Base-by-base conservation (phyloP, 1,140 invertebrate genomes). In the Dendroctonus valens region DNA sequence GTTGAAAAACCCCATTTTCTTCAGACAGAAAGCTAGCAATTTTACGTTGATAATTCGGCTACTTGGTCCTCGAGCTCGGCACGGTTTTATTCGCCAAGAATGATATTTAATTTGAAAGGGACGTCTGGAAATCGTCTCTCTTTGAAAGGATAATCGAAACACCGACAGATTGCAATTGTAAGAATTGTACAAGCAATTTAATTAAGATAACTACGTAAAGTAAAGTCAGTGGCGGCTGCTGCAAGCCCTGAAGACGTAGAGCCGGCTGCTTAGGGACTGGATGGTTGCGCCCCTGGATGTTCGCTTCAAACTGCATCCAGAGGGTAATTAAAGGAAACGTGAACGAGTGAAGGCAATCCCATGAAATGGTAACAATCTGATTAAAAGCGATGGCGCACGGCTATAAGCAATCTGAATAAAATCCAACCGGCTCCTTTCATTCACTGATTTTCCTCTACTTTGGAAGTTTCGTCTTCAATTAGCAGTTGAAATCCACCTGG, bases 321-420 rank as follows among this genome's bases (percentile, higher is more conserved):
- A 52, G 59, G 59, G 59, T 52, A 61, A 61, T 61, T 61, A 61
- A 61, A 52, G 59, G 48, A 51, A 61, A 61, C 49, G 59, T 61
- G 49, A 61, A 41, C 59, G 48, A 52, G 59, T 52, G 15, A 15
- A 61, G 50, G 59, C 59, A 61, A 61, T 61, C 48, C 59, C 15
- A 61, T 52, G 59, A 61, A 61, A 61, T 52, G 59, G 59, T 61
- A 61, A 61, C 59, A 61, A 61, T 61, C 39, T 61, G 48, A 61
- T 61, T 61, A 61, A 61, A 61, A 52, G 59, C 41, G 59, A 61
- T 61, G 48, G 59, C 59, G 41, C 41, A 49, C 48, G n/a, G 49
- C 59, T 52, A 61, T 50, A 52, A 61, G 48, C 49, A 51, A 61
- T 61, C 49, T 61, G 48, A 61, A 61, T 61, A 61, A 61, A 61